phyloP scores from a whole-genome alignment of 2,113 vertebrate species.

The Sakesphorus luctuosus region DNA sequence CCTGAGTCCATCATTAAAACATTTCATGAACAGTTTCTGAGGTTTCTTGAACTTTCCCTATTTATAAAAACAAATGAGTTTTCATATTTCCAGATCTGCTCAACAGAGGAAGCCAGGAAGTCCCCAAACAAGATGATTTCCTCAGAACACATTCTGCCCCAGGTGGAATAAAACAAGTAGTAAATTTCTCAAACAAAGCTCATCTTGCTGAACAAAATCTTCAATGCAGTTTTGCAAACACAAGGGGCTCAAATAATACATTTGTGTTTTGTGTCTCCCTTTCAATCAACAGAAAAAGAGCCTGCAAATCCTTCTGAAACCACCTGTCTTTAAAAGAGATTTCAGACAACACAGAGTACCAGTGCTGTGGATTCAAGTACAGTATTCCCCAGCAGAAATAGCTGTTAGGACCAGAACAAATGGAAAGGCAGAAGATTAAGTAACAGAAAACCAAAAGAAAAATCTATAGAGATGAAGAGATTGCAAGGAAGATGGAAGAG shows the following conservation, averaged over 20 bases:
- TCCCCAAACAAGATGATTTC: constrained; percentile 5
- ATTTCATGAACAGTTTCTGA: not conserved
- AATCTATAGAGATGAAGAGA: constrained; percentile 7
- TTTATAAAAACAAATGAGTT: constrained; percentile 37
- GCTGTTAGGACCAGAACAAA: not conserved
- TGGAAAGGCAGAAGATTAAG: constrained; percentile 25
- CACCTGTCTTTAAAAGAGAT: not conserved
- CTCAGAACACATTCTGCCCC: not conserved
- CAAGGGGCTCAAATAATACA: not conserved
- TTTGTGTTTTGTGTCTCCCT: constrained; percentile 32
- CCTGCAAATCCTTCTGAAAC: not conserved
- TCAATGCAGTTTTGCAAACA: constrained; percentile 16
- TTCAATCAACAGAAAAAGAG: constrained; percentile 24
- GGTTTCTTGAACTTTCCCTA: constrained; percentile 2
- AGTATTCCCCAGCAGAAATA: constrained; percentile 1
- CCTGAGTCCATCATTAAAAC: not conserved
- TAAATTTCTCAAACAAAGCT: constrained; percentile 41
- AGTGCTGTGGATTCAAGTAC: not conserved
- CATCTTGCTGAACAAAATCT: constrained; percentile 38
- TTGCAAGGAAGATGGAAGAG: constrained; percentile 9
- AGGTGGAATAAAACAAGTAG: constrained; percentile 13
- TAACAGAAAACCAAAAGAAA: constrained; percentile 9
- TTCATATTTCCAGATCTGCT: not conserved
- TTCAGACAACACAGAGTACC: not conserved
- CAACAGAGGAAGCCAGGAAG: not conserved